These are phyloP conservation scores for Drosophila kanapiae DNA, from an alignment of 1,140 invertebrate genomes.

Conservation along the genomic window DNA sequence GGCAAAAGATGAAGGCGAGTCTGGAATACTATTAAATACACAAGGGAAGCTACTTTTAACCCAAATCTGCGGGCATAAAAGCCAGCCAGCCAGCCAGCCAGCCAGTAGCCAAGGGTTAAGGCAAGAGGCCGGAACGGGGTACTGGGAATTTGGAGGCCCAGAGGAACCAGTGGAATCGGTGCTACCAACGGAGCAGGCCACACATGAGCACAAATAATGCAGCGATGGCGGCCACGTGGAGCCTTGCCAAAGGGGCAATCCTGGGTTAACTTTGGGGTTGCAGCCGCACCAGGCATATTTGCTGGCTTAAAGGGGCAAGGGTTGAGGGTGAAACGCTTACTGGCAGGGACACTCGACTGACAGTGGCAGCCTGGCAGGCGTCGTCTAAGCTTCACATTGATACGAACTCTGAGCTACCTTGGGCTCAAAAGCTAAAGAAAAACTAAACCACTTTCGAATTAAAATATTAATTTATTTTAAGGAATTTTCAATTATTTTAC, in stretches of 20 bases:
- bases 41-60: constrained; percentile 81
- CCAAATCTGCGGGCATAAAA: constrained; percentile 81
- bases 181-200: constrained; percentile 39
- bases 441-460: too few species aligned
- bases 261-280: constrained; percentile 26
- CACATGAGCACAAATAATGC: constrained; percentile 76
- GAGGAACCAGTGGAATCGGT: constrained; percentile 21
- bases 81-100: constrained; percentile 44
- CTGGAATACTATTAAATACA: constrained; percentile 79
- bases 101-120: constrained; percentile 40
- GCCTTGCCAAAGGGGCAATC: constrained; percentile 64
- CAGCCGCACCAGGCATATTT: neutral
- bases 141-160: constrained; percentile 9
- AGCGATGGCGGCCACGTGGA: constrained; percentile 66
- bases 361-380: constrained; percentile 67
- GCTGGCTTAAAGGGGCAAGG: neutral
- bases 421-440: neutral
- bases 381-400: constrained; percentile 53
- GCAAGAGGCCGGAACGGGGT: neutral
- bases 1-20: constrained; percentile 39
- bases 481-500: neutral
- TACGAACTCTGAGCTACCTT: constrained; percentile 2
- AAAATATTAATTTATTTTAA: too few species aligned
- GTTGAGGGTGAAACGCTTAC: neutral
- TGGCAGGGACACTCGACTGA: constrained; percentile 65